phyloP scores from a whole-genome alignment of 2,888 invertebrate species.

The Lumbricus terrestris region DNA sequence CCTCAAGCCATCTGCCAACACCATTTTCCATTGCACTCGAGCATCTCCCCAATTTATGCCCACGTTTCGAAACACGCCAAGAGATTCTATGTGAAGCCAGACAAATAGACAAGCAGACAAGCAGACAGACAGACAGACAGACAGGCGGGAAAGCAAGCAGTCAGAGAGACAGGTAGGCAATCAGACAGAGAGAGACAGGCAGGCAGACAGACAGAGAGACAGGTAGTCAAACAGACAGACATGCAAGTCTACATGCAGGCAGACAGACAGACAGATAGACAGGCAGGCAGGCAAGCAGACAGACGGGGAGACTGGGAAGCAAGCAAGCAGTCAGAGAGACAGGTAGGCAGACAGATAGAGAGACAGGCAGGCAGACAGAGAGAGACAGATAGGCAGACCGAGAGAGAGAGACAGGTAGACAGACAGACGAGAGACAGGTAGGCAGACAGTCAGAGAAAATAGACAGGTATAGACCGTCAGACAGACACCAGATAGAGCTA shows the following conservation, averaged over 20 bases:
- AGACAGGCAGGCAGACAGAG: not conserved
- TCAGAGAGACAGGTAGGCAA: not conserved
- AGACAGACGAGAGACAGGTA: too few relatives aligned
- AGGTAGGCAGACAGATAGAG: not conserved
- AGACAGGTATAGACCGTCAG: too few relatives aligned
- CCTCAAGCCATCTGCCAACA: too few relatives aligned
- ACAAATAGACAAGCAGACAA: not conserved
- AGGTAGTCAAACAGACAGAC: too few relatives aligned
- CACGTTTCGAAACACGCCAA: not conserved
- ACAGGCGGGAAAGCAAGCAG: not conserved
- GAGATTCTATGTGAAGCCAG: too few relatives aligned
- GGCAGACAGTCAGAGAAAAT: too few relatives aligned
- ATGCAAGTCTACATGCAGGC: too few relatives aligned
- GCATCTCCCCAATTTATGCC: not conserved
- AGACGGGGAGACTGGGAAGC: too few relatives aligned
- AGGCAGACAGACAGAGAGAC: not conserved
- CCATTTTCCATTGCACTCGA: not conserved
- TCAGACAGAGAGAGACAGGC: not conserved
- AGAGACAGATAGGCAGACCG: not conserved
- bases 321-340: not conserved
- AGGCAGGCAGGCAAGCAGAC: too few relatives aligned
- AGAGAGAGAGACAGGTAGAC: not conserved
- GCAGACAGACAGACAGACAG: not conserved
- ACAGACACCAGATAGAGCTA: too few relatives aligned
- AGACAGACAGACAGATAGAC: too few relatives aligned